Percentiles rank a stretch among this genome's conserved stretches.
Evolutionary conservation across 2,888 invertebrate genomes (phyloP).

Genomic region (Nematopogon swammerdamellus): DNA sequence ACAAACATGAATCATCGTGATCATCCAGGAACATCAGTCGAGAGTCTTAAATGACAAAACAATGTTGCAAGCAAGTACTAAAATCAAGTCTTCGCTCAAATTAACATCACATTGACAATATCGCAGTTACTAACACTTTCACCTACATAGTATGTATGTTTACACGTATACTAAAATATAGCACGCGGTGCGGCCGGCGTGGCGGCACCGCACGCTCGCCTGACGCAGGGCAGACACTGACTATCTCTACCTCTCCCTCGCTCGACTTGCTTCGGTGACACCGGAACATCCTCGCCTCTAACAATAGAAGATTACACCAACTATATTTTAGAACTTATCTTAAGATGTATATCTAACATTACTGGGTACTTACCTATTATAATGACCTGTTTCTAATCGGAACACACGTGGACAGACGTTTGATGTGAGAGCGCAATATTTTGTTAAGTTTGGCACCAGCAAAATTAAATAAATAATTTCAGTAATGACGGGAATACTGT

Average conservation of each 20-base stretch:
- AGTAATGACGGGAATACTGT: no score
- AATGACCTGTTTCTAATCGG: neutral
- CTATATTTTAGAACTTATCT: neutral
- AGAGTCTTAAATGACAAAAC: neutral
- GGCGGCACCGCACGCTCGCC: no score
- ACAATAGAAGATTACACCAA: neutral
- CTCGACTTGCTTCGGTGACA: neutral
- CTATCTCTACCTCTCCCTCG: neutral
- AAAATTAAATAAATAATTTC: neutral
- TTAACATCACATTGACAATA: neutral
- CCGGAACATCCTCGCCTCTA: neutral
- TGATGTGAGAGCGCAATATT: no score
- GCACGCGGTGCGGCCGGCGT: neutral
- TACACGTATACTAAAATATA: neutral
- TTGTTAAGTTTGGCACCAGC: neutral
- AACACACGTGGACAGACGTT: neutral
- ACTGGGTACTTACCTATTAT: neutral
- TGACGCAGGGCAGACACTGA: no score
- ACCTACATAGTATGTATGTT: neutral
- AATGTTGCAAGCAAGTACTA: neutral
- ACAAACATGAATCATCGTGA: neutral
- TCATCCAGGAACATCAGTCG: neutral
- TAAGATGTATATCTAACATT: neutral
- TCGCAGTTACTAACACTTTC: neutral
- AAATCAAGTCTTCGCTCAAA: neutral